phyloP scores from a whole-genome alignment of 2,797 vertebrate genomes.

The Borostomias antarcticus region DNA sequence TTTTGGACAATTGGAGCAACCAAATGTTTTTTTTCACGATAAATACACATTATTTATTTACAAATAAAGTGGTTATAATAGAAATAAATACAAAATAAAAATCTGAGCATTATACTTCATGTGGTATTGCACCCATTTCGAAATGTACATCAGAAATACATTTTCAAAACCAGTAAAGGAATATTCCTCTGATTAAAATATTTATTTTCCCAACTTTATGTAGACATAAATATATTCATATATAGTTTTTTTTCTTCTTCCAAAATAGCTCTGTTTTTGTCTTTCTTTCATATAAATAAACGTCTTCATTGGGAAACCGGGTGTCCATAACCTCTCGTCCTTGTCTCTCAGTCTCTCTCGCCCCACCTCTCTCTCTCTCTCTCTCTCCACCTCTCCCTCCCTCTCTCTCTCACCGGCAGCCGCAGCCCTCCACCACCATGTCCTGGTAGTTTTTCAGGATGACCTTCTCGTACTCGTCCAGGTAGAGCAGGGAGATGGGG shows the following conservation, averaged over 20 bases:
- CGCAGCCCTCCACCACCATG: constrained; percentile 99
- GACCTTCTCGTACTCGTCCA: constrained; percentile 98
- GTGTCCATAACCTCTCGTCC: constrained; percentile 81
- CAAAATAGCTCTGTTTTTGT: constrained; percentile 90
- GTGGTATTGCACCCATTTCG: constrained; percentile 98
- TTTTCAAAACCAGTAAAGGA: constrained; percentile 96
- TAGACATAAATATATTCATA: constrained; percentile 99
- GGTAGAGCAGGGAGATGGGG: constrained; percentile 96
- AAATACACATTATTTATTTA: constrained; percentile 99
- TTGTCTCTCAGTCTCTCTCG: constrained; percentile 40
- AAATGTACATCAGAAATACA: constrained; percentile 99
- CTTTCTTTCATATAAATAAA: constrained; percentile 97
- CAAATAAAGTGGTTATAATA: constrained; percentile 99
- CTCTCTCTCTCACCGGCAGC: constrained; percentile 84
- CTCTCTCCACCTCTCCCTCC: constrained; percentile 7
- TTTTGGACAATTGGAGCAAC: constrained; percentile 83
- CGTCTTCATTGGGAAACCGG: constrained; percentile 98
- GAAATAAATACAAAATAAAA: constrained; percentile 99
- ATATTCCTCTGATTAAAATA: constrained; percentile 99
- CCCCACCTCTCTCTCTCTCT: not conserved
- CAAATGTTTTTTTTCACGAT: constrained; percentile 93
- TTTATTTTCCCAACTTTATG: constrained; percentile 92
- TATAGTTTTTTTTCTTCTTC: constrained; percentile 91
- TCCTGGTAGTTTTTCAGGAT: constrained; percentile 99
- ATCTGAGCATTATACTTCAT: constrained; percentile 99